Evolutionary conservation across 2,113 vertebrate species (phyloP).

Genomic region (Narcine bancroftii): DNA sequence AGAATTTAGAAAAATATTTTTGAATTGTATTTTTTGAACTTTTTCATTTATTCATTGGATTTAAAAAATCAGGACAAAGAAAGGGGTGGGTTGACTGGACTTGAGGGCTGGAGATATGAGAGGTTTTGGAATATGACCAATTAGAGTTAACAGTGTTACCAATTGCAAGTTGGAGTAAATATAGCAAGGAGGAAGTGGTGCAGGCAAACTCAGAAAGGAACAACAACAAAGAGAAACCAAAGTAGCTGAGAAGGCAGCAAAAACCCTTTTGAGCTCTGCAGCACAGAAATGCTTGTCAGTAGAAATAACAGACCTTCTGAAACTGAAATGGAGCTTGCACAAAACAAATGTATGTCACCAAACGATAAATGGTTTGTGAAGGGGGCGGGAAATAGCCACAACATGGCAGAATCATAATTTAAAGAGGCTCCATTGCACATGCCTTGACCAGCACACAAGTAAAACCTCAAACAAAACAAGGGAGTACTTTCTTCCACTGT

Average conservation of each 20-base stretch:
- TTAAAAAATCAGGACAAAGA: not conserved
- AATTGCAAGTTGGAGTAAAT: not conserved
- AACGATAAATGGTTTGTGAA: not conserved
- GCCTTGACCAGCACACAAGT: too few relatives aligned
- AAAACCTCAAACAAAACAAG: conserved; percentile 8
- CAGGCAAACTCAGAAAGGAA: not conserved
- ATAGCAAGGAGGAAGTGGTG: conserved; percentile 17
- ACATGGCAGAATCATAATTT: not conserved
- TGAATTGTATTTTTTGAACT: not conserved
- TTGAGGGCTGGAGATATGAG: not conserved
- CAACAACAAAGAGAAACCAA: conserved; percentile 12
- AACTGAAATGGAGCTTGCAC: not conserved
- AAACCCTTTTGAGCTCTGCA: not conserved
- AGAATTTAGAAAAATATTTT: not conserved
- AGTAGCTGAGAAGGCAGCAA: conserved; percentile 8
- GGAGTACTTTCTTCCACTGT: not conserved
- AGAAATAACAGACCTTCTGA: not conserved
- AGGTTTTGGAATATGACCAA: not conserved
- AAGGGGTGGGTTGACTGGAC: not conserved
- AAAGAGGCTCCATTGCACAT: not conserved
- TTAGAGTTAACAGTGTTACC: too few relatives aligned
- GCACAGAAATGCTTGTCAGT: not conserved
- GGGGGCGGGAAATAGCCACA: not conserved
- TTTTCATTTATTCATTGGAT: not conserved
- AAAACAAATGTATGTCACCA: not conserved